Evolutionary conservation across 2,888 invertebrate species (phyloP).

Genomic region (Sphinx pinastri): DNA sequence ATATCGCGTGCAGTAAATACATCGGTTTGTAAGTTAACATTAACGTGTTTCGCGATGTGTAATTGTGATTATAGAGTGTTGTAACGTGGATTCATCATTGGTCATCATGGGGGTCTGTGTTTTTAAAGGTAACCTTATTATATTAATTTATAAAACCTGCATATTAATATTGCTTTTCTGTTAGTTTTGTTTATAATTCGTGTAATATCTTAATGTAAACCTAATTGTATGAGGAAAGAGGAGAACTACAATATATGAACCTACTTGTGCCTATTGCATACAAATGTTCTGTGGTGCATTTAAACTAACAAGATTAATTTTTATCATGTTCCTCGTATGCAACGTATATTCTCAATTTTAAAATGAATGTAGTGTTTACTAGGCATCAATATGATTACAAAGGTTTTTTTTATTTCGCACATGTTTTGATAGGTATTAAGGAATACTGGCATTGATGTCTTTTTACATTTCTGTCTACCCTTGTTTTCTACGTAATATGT

Average conservation of each 20-base stretch:
- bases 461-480: too few relatives aligned
- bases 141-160: not conserved
- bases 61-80: conserved; percentile 58
- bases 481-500: too few relatives aligned
- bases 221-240: not conserved
- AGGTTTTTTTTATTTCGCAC: too few relatives aligned
- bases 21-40: conserved; percentile 52
- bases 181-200: conserved; percentile 7
- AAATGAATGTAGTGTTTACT: too few relatives aligned
- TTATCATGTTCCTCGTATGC: not conserved
- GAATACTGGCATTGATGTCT: too few relatives aligned
- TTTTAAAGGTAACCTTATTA: conserved; percentile 48
- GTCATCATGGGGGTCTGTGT: conserved; percentile 46
- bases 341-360: too few relatives aligned
- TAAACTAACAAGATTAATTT: not conserved
- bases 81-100: conserved; percentile 50
- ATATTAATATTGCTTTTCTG: too few relatives aligned
- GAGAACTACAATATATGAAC: too few relatives aligned
- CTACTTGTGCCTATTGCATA: too few relatives aligned
- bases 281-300: not conserved
- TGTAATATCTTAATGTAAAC: not conserved
- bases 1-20: conserved; percentile 41
- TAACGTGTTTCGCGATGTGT: conserved; percentile 44
- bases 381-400: too few relatives aligned
- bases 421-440: too few relatives aligned